These are phyloP conservation scores for Macaca mulatta DNA, from an alignment of 2,113 vertebrate genomes.

Conservation along the genomic window DNA sequence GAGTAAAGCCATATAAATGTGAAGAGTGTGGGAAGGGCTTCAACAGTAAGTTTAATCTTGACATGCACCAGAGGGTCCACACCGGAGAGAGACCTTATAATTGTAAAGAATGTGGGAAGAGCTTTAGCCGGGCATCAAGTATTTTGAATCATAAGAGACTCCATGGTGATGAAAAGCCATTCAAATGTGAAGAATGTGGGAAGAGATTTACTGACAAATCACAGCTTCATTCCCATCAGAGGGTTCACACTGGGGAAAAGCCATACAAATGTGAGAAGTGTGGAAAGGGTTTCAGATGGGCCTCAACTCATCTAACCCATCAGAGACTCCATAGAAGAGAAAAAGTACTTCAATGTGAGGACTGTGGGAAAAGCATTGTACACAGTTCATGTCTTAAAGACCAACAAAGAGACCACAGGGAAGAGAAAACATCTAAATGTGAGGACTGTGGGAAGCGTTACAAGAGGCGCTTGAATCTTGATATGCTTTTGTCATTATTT, in stretches of 20 bases:
- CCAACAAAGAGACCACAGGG: not conserved
- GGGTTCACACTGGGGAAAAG: not conserved
- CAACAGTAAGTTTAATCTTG: not conserved
- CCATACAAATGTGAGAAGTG: not conserved
- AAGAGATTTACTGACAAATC: not conserved
- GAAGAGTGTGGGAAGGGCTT: not conserved
- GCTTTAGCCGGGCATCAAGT: not conserved
- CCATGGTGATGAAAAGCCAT: not conserved
- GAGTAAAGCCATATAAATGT: not conserved
- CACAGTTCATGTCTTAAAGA: not conserved
- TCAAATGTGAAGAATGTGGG: not conserved
- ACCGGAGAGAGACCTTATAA: not conserved
- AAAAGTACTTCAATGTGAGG: not conserved
- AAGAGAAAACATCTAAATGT: constrained; percentile 3
- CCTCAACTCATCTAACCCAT: not conserved
- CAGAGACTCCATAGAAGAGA: constrained; percentile 5
- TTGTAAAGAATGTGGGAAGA: not conserved
- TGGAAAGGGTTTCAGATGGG: constrained; percentile 1
- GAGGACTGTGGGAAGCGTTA: not conserved
- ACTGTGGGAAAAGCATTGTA: not conserved
- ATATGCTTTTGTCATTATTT: not conserved
- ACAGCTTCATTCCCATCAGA: not conserved
- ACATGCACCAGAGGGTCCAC: not conserved
- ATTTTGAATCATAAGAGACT: not conserved
- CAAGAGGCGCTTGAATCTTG: not conserved